A percentile compares a stretch with the other conserved stretches of the same genome.
Conservation (phyloP, 2,888 invertebrate genomes). For the Dendrolimus pini region DNA sequence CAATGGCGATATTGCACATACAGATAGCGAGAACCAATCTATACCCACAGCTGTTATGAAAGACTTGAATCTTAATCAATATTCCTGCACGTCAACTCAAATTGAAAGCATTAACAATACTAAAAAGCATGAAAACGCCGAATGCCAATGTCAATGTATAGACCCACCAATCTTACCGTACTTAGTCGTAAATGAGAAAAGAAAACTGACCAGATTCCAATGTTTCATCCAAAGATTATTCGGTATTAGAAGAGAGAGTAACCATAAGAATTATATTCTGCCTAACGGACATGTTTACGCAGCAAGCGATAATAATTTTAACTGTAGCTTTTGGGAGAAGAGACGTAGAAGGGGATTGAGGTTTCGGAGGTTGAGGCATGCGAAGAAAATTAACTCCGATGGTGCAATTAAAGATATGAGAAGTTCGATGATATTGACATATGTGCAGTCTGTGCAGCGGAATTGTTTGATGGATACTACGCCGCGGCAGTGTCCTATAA, state of each 20-base stretch:
- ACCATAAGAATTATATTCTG: constrained; percentile 20
- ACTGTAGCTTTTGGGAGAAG: constrained; percentile 29
- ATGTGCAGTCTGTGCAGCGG: constrained; percentile 51
- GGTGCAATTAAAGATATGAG: constrained; percentile 31
- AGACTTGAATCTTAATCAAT: constrained; percentile 36
- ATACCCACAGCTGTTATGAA: constrained; percentile 33
- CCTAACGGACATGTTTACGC: constrained; percentile 37
- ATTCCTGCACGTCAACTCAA: constrained; percentile 30
- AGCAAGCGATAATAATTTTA: constrained; percentile 49
- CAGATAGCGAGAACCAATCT: constrained; percentile 19
- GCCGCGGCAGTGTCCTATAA: constrained; percentile 51
- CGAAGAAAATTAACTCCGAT: constrained; percentile 51
- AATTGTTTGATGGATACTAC: constrained; percentile 53
- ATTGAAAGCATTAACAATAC: constrained; percentile 14
- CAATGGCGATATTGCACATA: constrained; percentile 26
- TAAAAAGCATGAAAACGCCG: constrained; percentile 5
- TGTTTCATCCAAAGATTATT: constrained; percentile 50
- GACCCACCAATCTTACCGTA: constrained; percentile 25
- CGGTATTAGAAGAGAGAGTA: constrained; percentile 37
- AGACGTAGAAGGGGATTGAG: constrained; percentile 34
- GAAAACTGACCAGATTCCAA: constrained; percentile 49
- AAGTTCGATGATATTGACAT: constrained; percentile 43
- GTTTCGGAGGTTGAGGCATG: constrained; percentile 38
- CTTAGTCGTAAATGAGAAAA: constrained; percentile 28
- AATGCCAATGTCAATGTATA: constrained; percentile 22